phyloP scores from a whole-genome alignment of 2,797 vertebrate genomes.

The Spea hammondii region DNA sequence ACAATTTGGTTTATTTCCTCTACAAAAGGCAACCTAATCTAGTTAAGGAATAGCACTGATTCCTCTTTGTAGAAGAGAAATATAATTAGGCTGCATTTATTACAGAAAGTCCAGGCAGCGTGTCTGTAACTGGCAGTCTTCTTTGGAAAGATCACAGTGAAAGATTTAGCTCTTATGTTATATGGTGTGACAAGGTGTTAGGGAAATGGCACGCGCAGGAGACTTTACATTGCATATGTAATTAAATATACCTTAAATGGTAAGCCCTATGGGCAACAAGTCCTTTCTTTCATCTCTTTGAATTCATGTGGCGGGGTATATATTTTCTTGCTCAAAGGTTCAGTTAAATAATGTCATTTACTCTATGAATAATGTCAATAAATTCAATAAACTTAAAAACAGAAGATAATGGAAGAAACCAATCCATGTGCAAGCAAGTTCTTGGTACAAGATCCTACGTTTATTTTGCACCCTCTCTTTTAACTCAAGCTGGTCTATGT shows the following conservation, averaged over 20 bases:
- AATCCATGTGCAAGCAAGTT: no score
- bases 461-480: no score
- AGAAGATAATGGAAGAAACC: no score
- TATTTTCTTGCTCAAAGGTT: neutral
- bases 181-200: constrained; percentile 50
- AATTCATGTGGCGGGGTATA: neutral
- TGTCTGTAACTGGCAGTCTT: constrained; percentile 49
- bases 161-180: constrained; percentile 52
- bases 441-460: no score
- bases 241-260: constrained; percentile 32
- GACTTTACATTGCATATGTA: constrained; percentile 44
- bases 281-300: neutral
- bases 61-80: constrained; percentile 51
- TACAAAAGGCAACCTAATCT: constrained; percentile 65
- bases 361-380: no score
- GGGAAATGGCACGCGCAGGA: constrained; percentile 53
- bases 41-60: constrained; percentile 58
- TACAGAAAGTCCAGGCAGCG: constrained; percentile 51
- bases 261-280: constrained; percentile 1
- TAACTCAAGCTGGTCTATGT: no score
- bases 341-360: neutral
- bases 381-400: no score
- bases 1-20: constrained; percentile 62
- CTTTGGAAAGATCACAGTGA: constrained; percentile 46
- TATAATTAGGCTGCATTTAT: constrained; percentile 56